Base-by-base conservation (phyloP, 2,113 vertebrate genomes). In the Pedionomus torquatus region DNA sequence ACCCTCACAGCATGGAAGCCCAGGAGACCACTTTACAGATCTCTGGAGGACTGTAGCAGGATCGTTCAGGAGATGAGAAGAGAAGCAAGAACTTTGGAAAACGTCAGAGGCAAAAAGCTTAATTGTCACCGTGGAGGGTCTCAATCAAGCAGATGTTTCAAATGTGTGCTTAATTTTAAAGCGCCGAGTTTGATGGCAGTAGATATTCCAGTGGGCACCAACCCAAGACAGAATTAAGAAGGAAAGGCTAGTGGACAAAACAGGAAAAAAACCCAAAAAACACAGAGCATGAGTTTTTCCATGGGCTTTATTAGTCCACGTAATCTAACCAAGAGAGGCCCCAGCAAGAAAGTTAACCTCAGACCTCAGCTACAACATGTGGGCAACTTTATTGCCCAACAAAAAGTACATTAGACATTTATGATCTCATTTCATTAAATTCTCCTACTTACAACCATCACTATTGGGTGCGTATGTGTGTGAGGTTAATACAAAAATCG, bases 121-220 rank as follows among this genome's bases (percentile, higher is more conserved):
- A 92, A 93, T 6, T 76, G 72, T 30, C 80, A 94, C 74, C 30
- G 57, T 35, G 77, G 90, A 89, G 80, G 83, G 90, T 96, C 77
- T 95, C 77, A 52, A 28, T 23, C 63, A 79, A 65, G 65, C 91
- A 97, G 83, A 89, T 92, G 80, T 95, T 97, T 95, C 83, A 84
- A 95, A 72, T 2, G 4, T 13, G 61, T 69, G 72, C 61, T 70
- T 89, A 10, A 72, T 82, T 91, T 79, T 76, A 4, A 89, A 96
- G 69, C 17, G 49, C 80, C 39, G 64, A 44, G 52, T 88, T 87
- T 87, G 77, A 95, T 31, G 44, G 89, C 69, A 87, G 57, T 19
- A 64, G 83, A 93, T 87, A 76, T 41, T 82, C 81, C 72, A 93
- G 65, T 57, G 61, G 81, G 77, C 91, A 91, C 51, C 74, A 82